These are phyloP conservation scores for Botia kubotai DNA, from an alignment of 2,797 vertebrate genomes.

Conservation along the genomic window DNA sequence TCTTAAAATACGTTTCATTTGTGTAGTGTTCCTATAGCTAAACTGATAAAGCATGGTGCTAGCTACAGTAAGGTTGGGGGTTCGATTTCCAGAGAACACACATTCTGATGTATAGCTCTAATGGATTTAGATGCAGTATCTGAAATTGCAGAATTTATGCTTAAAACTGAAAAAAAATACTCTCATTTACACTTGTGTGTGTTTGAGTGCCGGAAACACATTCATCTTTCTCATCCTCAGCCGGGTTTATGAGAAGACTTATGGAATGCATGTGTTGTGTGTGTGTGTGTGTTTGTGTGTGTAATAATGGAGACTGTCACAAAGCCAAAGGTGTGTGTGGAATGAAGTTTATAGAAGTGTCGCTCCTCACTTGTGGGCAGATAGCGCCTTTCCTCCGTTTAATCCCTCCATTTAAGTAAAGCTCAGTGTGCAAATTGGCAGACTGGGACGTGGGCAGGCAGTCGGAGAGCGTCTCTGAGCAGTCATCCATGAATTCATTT, in stretches of 20 bases:
- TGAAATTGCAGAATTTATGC: constrained; percentile 14
- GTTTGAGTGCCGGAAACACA: constrained; percentile 13
- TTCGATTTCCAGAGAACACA: too few relatives aligned
- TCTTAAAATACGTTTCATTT: too few relatives aligned
- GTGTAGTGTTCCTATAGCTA: too few relatives aligned
- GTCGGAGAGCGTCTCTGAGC: constrained; percentile 25
- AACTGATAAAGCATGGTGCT: too few relatives aligned
- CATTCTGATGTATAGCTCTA: too few relatives aligned
- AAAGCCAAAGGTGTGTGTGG: constrained; percentile 36
- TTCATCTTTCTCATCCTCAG: background rate
- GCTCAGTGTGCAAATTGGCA: constrained; percentile 49
- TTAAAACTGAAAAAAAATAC: too few relatives aligned
- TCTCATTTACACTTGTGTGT: constrained; percentile 7
- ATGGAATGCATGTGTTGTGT: background rate
- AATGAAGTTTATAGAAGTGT: constrained; percentile 43
- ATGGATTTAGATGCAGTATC: background rate
- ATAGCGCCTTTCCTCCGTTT: constrained; percentile 36
- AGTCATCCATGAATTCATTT: constrained; percentile 46
- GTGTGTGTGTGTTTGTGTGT: background rate
- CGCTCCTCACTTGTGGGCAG: constrained; percentile 36
- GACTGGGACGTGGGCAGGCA: constrained; percentile 30
- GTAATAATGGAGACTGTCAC: background rate
- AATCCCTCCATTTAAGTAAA: constrained; percentile 55
- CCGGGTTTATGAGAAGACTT: constrained; percentile 10
- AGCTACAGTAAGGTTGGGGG: too few relatives aligned